Evolutionary conservation across 2,113 vertebrate genomes (phyloP).

Genomic region (Trinectes maculatus): DNA sequence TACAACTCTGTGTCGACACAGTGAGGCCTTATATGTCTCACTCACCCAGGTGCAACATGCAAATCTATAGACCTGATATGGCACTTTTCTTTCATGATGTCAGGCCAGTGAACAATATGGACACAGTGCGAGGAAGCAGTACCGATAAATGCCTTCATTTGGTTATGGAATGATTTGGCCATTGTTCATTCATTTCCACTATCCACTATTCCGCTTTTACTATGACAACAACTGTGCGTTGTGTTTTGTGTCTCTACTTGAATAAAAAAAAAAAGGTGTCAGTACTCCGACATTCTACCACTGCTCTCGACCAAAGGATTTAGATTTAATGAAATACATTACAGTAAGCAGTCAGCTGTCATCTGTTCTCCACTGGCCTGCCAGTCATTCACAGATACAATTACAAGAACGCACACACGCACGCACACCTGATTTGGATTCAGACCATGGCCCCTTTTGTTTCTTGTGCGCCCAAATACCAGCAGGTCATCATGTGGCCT

Average conservation of each 20-base stretch:
- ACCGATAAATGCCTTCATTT: slow-evolving; percentile 6
- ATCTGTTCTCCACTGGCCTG: slow-evolving; percentile 1
- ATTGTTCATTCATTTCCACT: not conserved
- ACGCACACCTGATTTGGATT: slow-evolving; percentile 51
- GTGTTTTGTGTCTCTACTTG: no score
- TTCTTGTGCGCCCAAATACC: slow-evolving; percentile 62
- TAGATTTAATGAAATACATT: not conserved
- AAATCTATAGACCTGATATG: slow-evolving; percentile 30
- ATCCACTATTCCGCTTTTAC: not conserved
- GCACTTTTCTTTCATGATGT: slow-evolving; percentile 4
- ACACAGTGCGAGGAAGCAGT: slow-evolving; percentile 20
- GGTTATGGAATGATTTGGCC: not conserved
- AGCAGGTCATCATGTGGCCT: slow-evolving; percentile 60
- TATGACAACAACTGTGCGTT: no score
- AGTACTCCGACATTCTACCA: no score
- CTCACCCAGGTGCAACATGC: slow-evolving; percentile 27
- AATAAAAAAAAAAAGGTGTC: no score
- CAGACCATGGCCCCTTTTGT: slow-evolving; percentile 34
- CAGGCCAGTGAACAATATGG: slow-evolving; percentile 11
- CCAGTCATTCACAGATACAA: not conserved
- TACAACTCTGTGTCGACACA: not conserved
- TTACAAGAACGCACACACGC: slow-evolving; percentile 2
- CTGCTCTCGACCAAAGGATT: no score
- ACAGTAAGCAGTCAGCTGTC: not conserved
- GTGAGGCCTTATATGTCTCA: not conserved